Evolutionary conservation across 2,113 vertebrate genomes (phyloP), one percentile per base, ranked within the genome.

Genomic region (Physeter macrocephalus): DNA sequence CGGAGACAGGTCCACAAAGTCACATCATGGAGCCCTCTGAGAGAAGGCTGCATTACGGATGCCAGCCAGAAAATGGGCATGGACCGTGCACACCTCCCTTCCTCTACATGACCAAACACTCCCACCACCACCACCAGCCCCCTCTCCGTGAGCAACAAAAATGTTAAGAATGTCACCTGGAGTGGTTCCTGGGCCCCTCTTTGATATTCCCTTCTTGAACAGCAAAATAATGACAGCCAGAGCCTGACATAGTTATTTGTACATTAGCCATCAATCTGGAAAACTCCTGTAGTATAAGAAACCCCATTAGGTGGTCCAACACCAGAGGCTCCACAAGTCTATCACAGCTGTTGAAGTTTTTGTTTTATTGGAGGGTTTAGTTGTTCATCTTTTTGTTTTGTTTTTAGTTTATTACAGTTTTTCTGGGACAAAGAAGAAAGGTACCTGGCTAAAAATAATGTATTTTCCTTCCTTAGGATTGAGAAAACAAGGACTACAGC

Each of bases 221-320:
- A 86, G 78, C 83, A 97, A 92, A 92, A 83, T 72, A 61, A 74
- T 52, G 36, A 74, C 27, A 88, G 71, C 67, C 61, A 75, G n/a
- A 39, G 3, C 75, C 36, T 75, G 62, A 23, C 5, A 49, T 21
- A 52, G 36, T 69, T 88, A 57, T 87, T 52, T 71, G 71, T 29
- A 23, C 3, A 57, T 80, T 29, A 88, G 27, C 5, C 27, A 62
- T 75, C 84, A 59, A 85, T 69, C 52, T 84, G 23, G 75, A 93
- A 96, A 96, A 82, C n/a, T 64, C 34, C 82, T 75, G 5, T 34
- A 43, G 4, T 36, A 49, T 29, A 71, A 88, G 46, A 92, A 77
- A 69, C 12, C 27, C n/a, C 69, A 12, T 59, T 67, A 75, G 62
- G 43, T 21, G 34, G 41, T 67, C 23, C 13, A 95, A 86, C 25